Evolutionary conservation across 2,797 vertebrate species (phyloP), one percentile per base, ranked within the genome.

Genomic region (Peromyscus attwateri): DNA sequence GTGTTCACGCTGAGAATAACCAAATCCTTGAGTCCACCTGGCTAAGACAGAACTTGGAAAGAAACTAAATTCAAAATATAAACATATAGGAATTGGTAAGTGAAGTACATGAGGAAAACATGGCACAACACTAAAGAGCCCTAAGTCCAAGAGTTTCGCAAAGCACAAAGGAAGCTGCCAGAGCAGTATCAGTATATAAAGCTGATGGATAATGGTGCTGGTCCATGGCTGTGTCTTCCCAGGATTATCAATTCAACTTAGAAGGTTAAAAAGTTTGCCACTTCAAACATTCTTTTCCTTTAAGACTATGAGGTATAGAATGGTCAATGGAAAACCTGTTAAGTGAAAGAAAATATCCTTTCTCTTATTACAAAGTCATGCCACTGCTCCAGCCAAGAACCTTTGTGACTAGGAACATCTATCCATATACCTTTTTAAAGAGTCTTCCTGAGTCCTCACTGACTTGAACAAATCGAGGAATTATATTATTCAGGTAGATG

Each of bases 401-500:
- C 71, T 88, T 64, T 40, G 11, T 55, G 25, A 70, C 66, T 21
- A 87, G 17, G 55, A 92, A 88, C 49, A 68, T 12, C 19, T 37
- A 52, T 66, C 52, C n/a, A 0, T 34, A 98, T 98, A 99, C 99
- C 99, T 99, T 99, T 97, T 99, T 99, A 98, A 99, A 99, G 97
- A 99, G 99, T 92, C 99, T 99, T 43, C 99, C 99, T 2, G 99
- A 99, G 97, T 99, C 99, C 97, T 99, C 99, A 71, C 99, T 99
- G 99, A 99, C 99, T 99, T 99, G 99, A 16, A 99, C 99, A 2
- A 99, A 99, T 95, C 99, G 99, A 0, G 99, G 99, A 97, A 99
- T 99, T 98, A 99, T 99, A 98, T 99, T 99, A 98, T 99, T 99
- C 99, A 99, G 99, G 99, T 99, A 99, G 98, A 99, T 99, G 98